Base-by-base conservation (phyloP, 2,113 vertebrate genomes). In the Archilochus colubris region DNA sequence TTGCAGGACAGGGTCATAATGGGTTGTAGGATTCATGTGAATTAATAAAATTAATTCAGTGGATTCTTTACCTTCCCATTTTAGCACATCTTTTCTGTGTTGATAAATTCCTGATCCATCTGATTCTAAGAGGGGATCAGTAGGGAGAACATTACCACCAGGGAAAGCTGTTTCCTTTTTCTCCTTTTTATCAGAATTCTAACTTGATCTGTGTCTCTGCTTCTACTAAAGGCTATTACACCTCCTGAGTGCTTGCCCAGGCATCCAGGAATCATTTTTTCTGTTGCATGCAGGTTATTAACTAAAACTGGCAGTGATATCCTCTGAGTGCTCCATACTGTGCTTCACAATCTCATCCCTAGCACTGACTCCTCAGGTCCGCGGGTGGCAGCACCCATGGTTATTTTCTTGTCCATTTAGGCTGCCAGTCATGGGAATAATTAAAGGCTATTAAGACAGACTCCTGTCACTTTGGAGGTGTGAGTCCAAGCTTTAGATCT, bases 291-390 rank as follows among this genome's bases (percentile, higher is more conserved):
- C 31, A 53, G 38, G 38, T 54, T 5, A 46, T 7, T 10, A 24
- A 2, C 50, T 79, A 38, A 36, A 17, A 3, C 23, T 40, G 66
- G 40, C 53, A 64, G 46, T 8, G 44, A 0, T 15, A 9, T 82
- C 40, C 40, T 6, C 74, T 5, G 21, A 0, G 9, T 72, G 2
- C 61, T 83, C 58, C 22, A 1, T 54, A 63, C 48, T 16, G 30
- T 23, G n/a, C n/a, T 40, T n/a, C 81, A 14, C 48, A 3, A 5
- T 3, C 2, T 46, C 19, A 3, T 14, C 23, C 24, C 1, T 15
- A 4, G 14, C 5, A 3, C n/a, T 5, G 9, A 1, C 18, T 38
- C 53, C 36, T 46, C 12, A 0, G 6, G 40, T 14, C 3, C 22
- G 19, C 51, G 0, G 3, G 19, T 48, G 62, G 57, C 74, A 43